Conservation (phyloP, 2,113 vertebrate species). For the Anarhynchus alexandrinus region DNA sequence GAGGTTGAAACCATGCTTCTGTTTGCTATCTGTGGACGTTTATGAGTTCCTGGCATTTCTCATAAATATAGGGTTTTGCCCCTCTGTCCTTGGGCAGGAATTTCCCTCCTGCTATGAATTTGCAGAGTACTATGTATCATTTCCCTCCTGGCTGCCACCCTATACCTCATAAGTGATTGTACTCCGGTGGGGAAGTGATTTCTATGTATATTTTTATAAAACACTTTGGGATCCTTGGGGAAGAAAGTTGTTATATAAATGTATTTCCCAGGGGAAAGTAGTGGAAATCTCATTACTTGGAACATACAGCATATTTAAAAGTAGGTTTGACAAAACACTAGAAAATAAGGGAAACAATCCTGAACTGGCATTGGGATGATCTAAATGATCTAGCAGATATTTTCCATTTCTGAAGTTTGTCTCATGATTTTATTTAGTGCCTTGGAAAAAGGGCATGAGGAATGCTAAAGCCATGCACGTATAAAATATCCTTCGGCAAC, state of each 20-base stretch:
- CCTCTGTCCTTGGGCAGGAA: slow-evolving; percentile 55
- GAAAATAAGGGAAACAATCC: slow-evolving; percentile 62
- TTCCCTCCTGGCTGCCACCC: slow-evolving; percentile 57
- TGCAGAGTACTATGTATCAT: slow-evolving; percentile 26
- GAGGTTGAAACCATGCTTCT: background rate
- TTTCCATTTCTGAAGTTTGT: slow-evolving; percentile 43
- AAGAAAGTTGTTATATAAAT: slow-evolving; percentile 69
- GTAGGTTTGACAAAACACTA: slow-evolving; percentile 59
- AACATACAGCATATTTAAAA: slow-evolving; percentile 65
- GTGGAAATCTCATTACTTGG: slow-evolving; percentile 69
- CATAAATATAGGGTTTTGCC: background rate
- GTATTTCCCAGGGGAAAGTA: slow-evolving; percentile 64
- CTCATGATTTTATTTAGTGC: slow-evolving; percentile 49
- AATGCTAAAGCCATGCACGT: slow-evolving; percentile 12
- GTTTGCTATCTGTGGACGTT: background rate
- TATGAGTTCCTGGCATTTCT: background rate
- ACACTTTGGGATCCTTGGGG: slow-evolving; percentile 62
- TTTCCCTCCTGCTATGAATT: slow-evolving; percentile 43
- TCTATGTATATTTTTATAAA: slow-evolving; percentile 70
- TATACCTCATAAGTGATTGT: slow-evolving; percentile 56
- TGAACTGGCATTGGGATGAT: slow-evolving; percentile 33
- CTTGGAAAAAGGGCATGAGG: slow-evolving; percentile 34
- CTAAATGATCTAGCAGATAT: slow-evolving; percentile 61
- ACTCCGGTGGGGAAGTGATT: slow-evolving; percentile 60
- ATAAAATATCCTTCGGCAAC: slow-evolving; percentile 42